Conservation (phyloP, 2,888 invertebrate genomes). For the Iphiclides podalirius region DNA sequence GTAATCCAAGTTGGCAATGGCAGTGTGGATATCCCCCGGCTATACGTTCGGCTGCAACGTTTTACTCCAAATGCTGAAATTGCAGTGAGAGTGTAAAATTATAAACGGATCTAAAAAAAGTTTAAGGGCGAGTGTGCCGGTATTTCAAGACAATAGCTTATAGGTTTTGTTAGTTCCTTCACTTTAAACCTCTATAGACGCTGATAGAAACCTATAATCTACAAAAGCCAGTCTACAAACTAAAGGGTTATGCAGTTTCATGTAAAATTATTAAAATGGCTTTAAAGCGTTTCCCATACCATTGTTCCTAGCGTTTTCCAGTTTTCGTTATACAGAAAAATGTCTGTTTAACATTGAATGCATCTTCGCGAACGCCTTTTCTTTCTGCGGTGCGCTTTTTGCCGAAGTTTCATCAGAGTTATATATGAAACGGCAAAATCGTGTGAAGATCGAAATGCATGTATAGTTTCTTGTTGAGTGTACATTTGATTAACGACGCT, state of each 20-base stretch:
- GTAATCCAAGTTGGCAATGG: background rate
- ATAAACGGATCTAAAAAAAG: no score
- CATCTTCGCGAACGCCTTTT: background rate
- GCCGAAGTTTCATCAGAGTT: background rate
- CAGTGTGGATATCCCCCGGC: background rate
- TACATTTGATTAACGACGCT: background rate
- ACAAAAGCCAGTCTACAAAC: no score
- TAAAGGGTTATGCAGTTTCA: no score
- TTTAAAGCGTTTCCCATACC: background rate
- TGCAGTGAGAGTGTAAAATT: no score
- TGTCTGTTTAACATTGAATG: constrained; percentile 12
- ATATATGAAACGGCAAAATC: constrained; percentile 5
- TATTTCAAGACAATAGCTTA: no score
- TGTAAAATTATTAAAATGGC: background rate
- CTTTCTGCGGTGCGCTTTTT: background rate
- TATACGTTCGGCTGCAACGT: background rate
- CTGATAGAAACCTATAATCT: no score
- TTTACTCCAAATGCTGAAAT: background rate
- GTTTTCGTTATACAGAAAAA: background rate
- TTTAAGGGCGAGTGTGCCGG: no score
- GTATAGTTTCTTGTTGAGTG: constrained; percentile 1
- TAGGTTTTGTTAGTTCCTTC: no score
- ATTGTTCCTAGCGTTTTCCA: constrained; percentile 10
- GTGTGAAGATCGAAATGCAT: constrained; percentile 4
- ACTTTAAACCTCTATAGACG: no score